A percentile compares a stretch with the other conserved stretches of the same genome.
These are phyloP conservation scores for Monodelphis domestica DNA, from an alignment of 2,797 vertebrate species.

Conservation along the genomic window DNA sequence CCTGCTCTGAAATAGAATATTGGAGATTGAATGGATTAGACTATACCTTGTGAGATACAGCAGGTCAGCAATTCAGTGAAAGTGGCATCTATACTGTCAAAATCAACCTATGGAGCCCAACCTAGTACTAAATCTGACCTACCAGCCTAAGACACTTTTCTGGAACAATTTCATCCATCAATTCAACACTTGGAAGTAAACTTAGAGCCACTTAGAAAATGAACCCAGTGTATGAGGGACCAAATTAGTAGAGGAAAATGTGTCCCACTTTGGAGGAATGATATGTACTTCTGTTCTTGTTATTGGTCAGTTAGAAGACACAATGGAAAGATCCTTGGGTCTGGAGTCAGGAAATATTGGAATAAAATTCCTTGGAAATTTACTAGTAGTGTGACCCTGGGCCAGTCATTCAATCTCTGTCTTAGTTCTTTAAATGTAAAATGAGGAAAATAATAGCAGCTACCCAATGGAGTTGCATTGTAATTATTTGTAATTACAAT, in stretches of 20 bases:
- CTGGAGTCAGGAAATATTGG: not conserved
- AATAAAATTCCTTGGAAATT: not conserved
- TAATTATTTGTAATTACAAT: too few relatives aligned
- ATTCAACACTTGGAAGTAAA: not conserved
- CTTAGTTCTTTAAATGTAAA: not conserved
- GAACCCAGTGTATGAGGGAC: not conserved
- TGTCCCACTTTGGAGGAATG: not conserved
- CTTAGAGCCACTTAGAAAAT: not conserved
- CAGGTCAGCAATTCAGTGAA: not conserved
- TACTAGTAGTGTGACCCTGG: not conserved
- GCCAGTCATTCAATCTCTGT: not conserved
- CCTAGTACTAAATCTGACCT: not conserved
- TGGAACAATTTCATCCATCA: not conserved
- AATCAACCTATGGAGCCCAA: not conserved
- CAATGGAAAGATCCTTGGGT: not conserved
- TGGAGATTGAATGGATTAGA: not conserved
- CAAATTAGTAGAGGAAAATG: not conserved
- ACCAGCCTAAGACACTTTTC: not conserved
- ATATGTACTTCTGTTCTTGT: not conserved
- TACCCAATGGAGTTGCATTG: too few relatives aligned
- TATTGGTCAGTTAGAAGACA: not conserved
- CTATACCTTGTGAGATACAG: not conserved
- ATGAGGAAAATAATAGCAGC: not conserved
- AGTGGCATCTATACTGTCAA: not conserved
- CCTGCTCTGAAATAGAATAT: not conserved